These are phyloP conservation scores for Aproaerema taeniolella DNA, from an alignment of 2,888 invertebrate genomes.

Conservation along the genomic window DNA sequence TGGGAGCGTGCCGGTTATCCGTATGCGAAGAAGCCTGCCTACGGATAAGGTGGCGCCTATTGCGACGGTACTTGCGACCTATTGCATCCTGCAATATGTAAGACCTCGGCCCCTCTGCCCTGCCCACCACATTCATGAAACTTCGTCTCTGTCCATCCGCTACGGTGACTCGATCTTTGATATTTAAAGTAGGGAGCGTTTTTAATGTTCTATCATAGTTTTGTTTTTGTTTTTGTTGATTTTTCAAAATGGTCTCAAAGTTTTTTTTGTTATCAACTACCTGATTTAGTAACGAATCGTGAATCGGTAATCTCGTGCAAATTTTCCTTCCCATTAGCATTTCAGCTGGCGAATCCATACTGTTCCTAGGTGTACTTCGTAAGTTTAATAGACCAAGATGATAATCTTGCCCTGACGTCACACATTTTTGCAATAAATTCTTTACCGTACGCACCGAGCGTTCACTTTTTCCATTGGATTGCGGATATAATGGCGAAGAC, in stretches of 20 bases:
- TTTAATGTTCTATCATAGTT: background rate
- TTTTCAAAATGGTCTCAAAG: background rate
- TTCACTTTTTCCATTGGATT: constrained; percentile 19
- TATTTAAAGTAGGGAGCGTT: background rate
- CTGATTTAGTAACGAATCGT: background rate
- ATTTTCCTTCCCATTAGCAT: constrained; percentile 3
- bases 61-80: background rate
- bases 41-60: constrained; percentile 1
- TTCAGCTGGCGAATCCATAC: constrained; percentile 1
- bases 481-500: constrained; percentile 16
- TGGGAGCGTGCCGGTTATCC: too few relatives aligned
- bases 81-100: background rate
- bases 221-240: background rate
- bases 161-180: background rate
- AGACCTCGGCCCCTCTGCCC: background rate
- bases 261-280: background rate
- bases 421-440: too few relatives aligned
- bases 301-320: background rate
- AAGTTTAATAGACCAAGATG: constrained; percentile 4
- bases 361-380: constrained; percentile 2
- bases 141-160: background rate
- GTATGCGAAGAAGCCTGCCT: too few relatives aligned
- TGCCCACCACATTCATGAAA: background rate
- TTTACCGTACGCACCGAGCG: constrained; percentile 17
- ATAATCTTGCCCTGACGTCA: constrained; percentile 12